A percentile compares a stretch with the other conserved stretches of the same genome.
These are phyloP conservation scores for Leptodactylus fallax DNA, from an alignment of 2,797 vertebrate genomes.

Conservation along the genomic window DNA sequence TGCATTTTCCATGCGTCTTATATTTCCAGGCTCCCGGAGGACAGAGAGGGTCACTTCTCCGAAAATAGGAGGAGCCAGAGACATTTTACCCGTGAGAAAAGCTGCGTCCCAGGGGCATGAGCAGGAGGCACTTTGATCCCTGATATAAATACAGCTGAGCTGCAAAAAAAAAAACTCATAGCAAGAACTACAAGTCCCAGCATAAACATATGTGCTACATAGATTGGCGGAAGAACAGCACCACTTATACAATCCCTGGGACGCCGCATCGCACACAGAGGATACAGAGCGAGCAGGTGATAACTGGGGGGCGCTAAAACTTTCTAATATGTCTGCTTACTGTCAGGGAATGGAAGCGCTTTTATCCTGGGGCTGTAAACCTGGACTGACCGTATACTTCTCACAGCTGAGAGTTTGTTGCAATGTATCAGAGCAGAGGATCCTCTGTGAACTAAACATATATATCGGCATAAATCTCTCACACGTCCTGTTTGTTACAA, in stretches of 20 bases:
- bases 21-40: neutral
- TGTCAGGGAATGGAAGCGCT: neutral
- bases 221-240: too few relatives aligned
- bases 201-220: neutral
- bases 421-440: too few relatives aligned
- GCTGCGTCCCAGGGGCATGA: neutral
- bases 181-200: neutral
- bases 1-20: neutral
- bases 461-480: neutral
- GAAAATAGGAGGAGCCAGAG: constrained; percentile 1
- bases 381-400: too few relatives aligned
- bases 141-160: too few relatives aligned
- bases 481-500: neutral
- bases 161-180: neutral
- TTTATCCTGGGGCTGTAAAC: too few relatives aligned
- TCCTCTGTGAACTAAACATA: too few relatives aligned
- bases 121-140: neutral
- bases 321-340: neutral
- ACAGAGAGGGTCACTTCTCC: neutral
- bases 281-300: too few relatives aligned
- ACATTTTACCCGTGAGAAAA: constrained; percentile 8
- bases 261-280: too few relatives aligned
- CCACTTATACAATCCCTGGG: too few relatives aligned
- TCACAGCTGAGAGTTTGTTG: too few relatives aligned
- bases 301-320: too few relatives aligned